A percentile compares a stretch with the other conserved stretches of the same genome.
These are phyloP conservation scores for Eupelmus urozonus DNA, from an alignment of 2,888 invertebrate species.

Conservation along the genomic window DNA sequence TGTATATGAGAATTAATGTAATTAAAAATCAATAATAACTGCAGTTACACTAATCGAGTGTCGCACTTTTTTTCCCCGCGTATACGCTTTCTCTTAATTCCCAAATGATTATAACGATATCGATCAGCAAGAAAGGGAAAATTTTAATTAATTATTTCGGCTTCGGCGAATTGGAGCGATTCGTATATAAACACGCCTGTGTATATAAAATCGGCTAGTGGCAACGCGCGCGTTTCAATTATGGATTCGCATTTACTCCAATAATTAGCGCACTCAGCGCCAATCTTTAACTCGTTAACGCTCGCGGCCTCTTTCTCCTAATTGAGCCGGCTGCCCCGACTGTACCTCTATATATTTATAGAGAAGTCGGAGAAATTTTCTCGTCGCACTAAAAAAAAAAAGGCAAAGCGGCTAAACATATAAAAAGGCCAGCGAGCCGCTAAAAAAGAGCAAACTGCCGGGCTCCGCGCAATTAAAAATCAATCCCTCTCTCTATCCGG, in stretches of 20 bases:
- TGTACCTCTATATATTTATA: slow-evolving; percentile 17
- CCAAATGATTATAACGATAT: too few species aligned
- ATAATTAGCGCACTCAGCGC: slow-evolving; percentile 51
- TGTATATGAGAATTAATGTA: background rate
- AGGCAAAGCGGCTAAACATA: background rate
- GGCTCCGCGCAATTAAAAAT: slow-evolving; percentile 54
- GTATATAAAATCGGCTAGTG: slow-evolving; percentile 29
- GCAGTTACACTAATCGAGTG: slow-evolving; percentile 8
- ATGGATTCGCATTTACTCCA: slow-evolving; percentile 43
- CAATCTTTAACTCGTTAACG: slow-evolving; percentile 53
- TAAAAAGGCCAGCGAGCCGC: background rate
- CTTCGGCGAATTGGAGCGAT: slow-evolving; percentile 8
- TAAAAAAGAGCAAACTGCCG: background rate
- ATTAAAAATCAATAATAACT: slow-evolving; percentile 32
- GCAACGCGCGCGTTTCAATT: slow-evolving; percentile 35
- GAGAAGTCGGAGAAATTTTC: background rate
- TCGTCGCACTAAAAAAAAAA: background rate
- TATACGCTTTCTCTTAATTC: too few species aligned
- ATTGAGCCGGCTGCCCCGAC: slow-evolving; percentile 20
- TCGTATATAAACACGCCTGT: too few species aligned
- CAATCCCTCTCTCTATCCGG: slow-evolving; percentile 29
- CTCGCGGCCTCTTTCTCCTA: slow-evolving; percentile 23
- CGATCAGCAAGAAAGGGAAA: background rate
- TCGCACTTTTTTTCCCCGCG: background rate
- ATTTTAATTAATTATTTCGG: slow-evolving; percentile 47